These are phyloP conservation scores for Diachasma alloeum DNA, from an alignment of 1,140 invertebrate species.

Conservation along the genomic window DNA sequence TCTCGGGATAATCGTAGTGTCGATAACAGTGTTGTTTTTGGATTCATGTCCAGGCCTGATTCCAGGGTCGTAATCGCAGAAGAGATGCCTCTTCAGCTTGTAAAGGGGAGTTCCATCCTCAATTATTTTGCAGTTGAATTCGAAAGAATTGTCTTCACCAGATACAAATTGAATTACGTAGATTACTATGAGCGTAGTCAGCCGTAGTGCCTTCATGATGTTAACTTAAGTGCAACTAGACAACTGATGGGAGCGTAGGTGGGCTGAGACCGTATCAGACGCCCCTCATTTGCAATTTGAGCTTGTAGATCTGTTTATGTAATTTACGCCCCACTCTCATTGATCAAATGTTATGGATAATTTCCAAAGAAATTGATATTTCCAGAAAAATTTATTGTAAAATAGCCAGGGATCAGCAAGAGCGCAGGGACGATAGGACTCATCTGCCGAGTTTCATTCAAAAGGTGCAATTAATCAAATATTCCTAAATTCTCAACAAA, in stretches of 20 bases:
- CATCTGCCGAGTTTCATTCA: too few species aligned
- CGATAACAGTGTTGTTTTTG: not conserved
- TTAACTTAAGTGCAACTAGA: not conserved
- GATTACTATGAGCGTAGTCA: not conserved
- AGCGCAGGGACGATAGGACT: too few species aligned
- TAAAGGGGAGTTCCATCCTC: slow-evolving; percentile 28
- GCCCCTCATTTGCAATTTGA: slow-evolving; percentile 15
- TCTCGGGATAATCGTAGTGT: not conserved
- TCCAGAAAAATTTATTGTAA: too few species aligned
- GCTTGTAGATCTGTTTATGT: not conserved
- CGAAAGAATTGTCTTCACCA: not conserved
- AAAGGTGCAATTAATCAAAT: too few species aligned
- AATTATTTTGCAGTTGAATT: slow-evolving; percentile 40
- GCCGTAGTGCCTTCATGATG: not conserved
- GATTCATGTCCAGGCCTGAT: not conserved
- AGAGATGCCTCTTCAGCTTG: not conserved
- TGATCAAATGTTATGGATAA: not conserved
- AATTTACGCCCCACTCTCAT: slow-evolving; percentile 1
- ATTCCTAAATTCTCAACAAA: not conserved
- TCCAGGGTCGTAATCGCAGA: not conserved
- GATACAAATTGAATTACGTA: not conserved
- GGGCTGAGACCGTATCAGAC: not conserved
- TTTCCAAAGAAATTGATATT: too few species aligned
- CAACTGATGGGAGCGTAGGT: not conserved
- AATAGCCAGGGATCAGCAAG: too few species aligned